Percentiles rank a stretch among this genome's conserved stretches.
Conservation (phyloP, 2,888 invertebrate species). For the Ceraclea dissimilis region DNA sequence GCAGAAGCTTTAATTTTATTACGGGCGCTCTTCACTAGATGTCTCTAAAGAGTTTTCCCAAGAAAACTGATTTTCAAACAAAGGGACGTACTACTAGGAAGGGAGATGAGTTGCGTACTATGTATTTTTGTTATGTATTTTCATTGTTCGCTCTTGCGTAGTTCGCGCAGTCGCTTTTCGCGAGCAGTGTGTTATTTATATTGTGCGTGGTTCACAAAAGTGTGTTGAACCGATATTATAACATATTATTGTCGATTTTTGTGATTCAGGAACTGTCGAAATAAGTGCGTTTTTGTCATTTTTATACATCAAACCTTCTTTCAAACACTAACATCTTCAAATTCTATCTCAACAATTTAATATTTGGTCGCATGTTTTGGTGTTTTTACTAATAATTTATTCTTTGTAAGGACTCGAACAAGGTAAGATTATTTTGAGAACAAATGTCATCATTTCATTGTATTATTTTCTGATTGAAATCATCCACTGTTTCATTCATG, state of each 20-base stretch:
- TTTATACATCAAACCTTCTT: neutral
- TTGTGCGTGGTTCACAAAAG: neutral
- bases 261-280: neutral
- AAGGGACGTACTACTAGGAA: too few species aligned
- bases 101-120: neutral
- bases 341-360: neutral
- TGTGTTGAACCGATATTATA: neutral
- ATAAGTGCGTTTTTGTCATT: neutral
- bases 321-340: neutral
- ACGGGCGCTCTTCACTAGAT: too few species aligned
- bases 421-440: neutral
- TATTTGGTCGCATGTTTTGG: neutral
- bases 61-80: too few species aligned
- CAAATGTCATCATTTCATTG: too few species aligned
- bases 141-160: neutral
- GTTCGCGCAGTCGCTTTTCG: neutral
- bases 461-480: too few species aligned
- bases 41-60: too few species aligned
- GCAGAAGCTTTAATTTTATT: too few species aligned
- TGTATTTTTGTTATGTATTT: neutral
- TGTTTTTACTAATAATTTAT: neutral
- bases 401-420: neutral
- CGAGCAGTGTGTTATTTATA: neutral
- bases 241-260: neutral
- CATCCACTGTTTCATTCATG: too few species aligned